Base-by-base conservation (phyloP, 1,140 invertebrate species). In the Pseudomyrmex pallidus region DNA sequence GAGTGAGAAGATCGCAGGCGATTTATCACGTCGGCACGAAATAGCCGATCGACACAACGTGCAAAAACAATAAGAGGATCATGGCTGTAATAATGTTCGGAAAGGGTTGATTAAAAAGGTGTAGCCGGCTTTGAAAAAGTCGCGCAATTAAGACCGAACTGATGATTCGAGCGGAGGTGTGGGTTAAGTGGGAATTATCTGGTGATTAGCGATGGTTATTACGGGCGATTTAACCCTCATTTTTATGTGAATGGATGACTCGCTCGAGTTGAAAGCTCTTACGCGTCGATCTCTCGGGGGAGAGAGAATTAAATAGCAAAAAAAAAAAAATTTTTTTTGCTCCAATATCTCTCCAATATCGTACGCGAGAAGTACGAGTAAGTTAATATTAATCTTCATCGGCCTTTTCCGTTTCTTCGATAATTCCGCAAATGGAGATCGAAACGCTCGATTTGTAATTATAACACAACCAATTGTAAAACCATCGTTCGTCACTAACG, bases 181-280 rank as follows among this genome's bases (percentile, higher is more conserved):
- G 74, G 48, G 62, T 78, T 70, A 78, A 78, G 64, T 70, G 64
- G 5, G 64, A 70, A 78, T 78, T 78, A 78, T 78, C 76, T 59
- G 64, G 64, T 78, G 64, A 78, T 78, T 59, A 78, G 76, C 76
- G 64, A 57, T 54, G 64, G 54, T 78, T 78, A 78, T 70, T 78
- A 78, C 44, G 54, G 44, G 35, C 57, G 76, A 70, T 78, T 78
- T 78, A 70, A 56, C 20, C 10, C 54, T 57, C 66, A 78, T 70
- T 54, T 70, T 78, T 78, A 78, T 59, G 67, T 78, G 64, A 78
- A 70, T 70, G 8, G 52, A 77, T 52, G 67, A 61, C 76, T 67
- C 62, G 82, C 48, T 50, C 44, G n/a, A 22, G 56, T 74, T 73
- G 68, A 86, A 73, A 84, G 61, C 85, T 57, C 74, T 82, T 87